These are phyloP conservation scores for Montipora sp. DNA, from an alignment of 64 coral and sea anemone species.

Conservation along the genomic window DNA sequence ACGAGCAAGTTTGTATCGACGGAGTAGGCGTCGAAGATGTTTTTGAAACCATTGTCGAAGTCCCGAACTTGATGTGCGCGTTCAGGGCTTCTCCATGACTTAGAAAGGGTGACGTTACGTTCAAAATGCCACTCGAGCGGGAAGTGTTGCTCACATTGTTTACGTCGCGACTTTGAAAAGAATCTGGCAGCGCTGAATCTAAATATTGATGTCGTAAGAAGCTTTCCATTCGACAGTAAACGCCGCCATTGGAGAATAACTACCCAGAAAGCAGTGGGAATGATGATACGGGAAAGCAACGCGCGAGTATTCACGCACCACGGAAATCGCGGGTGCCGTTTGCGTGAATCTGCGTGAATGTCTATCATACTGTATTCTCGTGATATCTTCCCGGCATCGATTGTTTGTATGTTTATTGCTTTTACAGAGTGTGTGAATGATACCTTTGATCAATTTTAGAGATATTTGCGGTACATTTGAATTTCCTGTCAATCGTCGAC, in stretches of 20 bases:
- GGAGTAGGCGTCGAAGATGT: slow-evolving; percentile 87
- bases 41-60: slow-evolving; percentile 78
- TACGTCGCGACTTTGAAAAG: slow-evolving; percentile 17
- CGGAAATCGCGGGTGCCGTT: not conserved
- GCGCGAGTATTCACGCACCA: not conserved
- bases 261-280: slow-evolving; percentile 55
- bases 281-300: slow-evolving; percentile 37
- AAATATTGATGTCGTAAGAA: slow-evolving; percentile 56
- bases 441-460: not conserved
- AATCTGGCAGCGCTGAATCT: slow-evolving; percentile 30
- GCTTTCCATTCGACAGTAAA: slow-evolving; percentile 74
- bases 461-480: not conserved
- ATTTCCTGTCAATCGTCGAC: not conserved
- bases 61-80: not conserved
- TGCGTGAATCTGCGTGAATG: not conserved
- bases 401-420: not conserved
- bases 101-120: not conserved
- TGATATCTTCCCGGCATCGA: not conserved
- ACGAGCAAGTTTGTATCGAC: slow-evolving; percentile 74
- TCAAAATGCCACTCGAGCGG: not conserved
- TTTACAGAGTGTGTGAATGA: not conserved
- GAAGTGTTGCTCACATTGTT: slow-evolving; percentile 65
- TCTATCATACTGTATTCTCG: not conserved
- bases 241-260: slow-evolving; percentile 77
- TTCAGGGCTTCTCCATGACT: slow-evolving; percentile 3